Evolutionary conservation across 2,113 vertebrate species (phyloP).

Genomic region (Colaptes auratus): DNA sequence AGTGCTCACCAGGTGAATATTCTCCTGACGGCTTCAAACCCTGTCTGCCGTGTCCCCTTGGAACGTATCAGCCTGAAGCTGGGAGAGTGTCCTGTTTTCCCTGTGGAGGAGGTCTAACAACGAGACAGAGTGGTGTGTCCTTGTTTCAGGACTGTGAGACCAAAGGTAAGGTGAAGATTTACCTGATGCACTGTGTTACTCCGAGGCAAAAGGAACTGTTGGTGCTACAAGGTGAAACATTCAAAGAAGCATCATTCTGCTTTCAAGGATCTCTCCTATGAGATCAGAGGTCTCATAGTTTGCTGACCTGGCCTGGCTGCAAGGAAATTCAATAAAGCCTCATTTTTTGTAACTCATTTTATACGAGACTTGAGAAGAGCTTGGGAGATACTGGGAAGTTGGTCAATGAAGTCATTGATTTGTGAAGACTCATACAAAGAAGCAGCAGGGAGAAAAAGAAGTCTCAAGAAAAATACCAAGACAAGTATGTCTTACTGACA

Average conservation of each 20-base stretch:
- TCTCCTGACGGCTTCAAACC: conserved; percentile 90
- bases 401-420: neutral
- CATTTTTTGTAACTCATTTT: neutral
- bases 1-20: conserved; percentile 89
- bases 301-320: neutral
- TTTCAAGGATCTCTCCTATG: neutral
- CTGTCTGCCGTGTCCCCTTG: conserved; percentile 85
- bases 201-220: neutral
- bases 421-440: neutral
- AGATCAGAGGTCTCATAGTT: neutral
- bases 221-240: neutral
- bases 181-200: neutral
- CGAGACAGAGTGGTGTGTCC: conserved; percentile 80
- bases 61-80: conserved; percentile 89
- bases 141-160: conserved; percentile 95
- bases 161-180: conserved; percentile 81
- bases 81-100: conserved; percentile 90
- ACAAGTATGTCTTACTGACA: neutral
- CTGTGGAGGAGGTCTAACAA: conserved; percentile 90
- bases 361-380: neutral
- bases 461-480: neutral
- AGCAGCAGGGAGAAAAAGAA: neutral
- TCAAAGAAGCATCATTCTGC: neutral
- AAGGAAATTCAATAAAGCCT: neutral
- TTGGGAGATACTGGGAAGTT: neutral